These are phyloP conservation scores for Kryptolebias marmoratus DNA, from an alignment of 2,113 vertebrate genomes.

Conservation along the genomic window DNA sequence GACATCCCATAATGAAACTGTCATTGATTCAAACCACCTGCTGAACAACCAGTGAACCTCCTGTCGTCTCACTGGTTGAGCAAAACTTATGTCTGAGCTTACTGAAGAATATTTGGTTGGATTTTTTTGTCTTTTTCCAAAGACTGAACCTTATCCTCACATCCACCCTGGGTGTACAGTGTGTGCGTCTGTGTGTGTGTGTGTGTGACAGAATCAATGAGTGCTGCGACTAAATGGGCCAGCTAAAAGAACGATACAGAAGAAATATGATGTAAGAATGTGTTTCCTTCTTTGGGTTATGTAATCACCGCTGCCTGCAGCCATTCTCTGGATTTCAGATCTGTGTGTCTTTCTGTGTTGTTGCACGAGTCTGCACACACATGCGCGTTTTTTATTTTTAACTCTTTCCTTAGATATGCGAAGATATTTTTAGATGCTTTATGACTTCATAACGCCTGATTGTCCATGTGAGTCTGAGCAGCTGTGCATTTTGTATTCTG, in stretches of 20 bases:
- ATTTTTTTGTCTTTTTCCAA: no score
- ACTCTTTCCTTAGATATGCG: not conserved
- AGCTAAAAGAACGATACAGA: conserved; percentile 54
- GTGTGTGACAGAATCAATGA: conserved; percentile 41
- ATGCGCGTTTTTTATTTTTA: conserved; percentile 23
- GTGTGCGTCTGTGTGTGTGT: conserved; percentile 10
- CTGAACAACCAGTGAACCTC: no score
- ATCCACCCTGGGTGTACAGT: not conserved
- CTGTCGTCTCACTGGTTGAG: no score
- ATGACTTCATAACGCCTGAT: not conserved
- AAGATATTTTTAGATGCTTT: conserved; percentile 29
- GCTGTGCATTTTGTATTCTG: not conserved
- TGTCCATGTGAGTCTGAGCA: not conserved
- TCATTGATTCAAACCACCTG: no score
- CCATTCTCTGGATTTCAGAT: conserved; percentile 44
- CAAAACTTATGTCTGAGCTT: no score
- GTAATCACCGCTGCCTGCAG: conserved; percentile 54
- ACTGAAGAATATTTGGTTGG: no score
- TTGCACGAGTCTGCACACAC: not conserved
- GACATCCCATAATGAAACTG: no score
- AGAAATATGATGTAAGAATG: conserved; percentile 68
- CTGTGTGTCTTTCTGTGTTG: conserved; percentile 2
- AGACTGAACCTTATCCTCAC: no score
- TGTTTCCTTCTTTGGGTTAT: conserved; percentile 54
- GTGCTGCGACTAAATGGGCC: conserved; percentile 37